These are phyloP conservation scores for Okamejei kenojei DNA, from an alignment of 2,797 vertebrate species.

Conservation along the genomic window DNA sequence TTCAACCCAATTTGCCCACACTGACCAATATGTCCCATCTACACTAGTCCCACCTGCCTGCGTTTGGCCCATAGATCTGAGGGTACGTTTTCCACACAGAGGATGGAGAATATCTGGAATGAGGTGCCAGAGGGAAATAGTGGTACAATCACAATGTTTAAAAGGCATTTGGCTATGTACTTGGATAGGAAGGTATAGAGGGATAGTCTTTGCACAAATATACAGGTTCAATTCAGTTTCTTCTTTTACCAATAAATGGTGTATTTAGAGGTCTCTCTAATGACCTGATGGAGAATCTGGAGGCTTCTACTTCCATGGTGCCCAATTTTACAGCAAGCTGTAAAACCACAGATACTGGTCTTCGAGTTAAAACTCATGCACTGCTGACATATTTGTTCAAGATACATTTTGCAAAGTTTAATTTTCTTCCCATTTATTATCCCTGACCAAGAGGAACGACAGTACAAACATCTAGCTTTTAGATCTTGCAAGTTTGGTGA, in stretches of 20 bases:
- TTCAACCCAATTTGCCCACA: too few species aligned
- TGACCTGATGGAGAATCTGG: not conserved
- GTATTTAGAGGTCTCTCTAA: not conserved
- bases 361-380: not conserved
- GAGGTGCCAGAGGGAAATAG: too few species aligned
- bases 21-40: too few species aligned
- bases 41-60: too few species aligned
- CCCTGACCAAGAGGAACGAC: not conserved
- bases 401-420: not conserved
- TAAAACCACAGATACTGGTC: not conserved
- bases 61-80: too few species aligned
- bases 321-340: not conserved
- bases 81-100: too few species aligned
- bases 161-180: too few species aligned
- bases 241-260: too few species aligned
- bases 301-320: not conserved
- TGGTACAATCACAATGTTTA: too few species aligned
- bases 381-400: not conserved
- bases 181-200: too few species aligned
- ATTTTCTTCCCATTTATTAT: not conserved
- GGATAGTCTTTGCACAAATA: not conserved
- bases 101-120: too few species aligned
- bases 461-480: not conserved
- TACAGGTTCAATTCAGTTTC: not conserved
- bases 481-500: not conserved